These are phyloP conservation scores for Yponomeuta evonymella DNA, from an alignment of 2,888 invertebrate species.

Conservation along the genomic window DNA sequence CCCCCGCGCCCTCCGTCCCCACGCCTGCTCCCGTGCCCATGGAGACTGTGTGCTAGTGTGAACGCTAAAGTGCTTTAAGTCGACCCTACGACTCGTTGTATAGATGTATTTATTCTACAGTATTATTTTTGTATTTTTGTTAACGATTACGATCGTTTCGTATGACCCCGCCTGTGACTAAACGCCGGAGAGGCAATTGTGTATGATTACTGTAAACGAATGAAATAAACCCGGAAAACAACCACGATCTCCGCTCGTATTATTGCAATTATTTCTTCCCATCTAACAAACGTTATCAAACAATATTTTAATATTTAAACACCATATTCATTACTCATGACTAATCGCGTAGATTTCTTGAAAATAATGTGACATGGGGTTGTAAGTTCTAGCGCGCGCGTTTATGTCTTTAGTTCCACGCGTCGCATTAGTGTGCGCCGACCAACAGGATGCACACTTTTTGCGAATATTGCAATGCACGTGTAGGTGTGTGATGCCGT, in stretches of 20 bases:
- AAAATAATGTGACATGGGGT: background rate
- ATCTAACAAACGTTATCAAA: slow-evolving; percentile 6
- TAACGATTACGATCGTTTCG: slow-evolving; percentile 39
- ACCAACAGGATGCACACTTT: background rate
- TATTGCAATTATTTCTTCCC: background rate
- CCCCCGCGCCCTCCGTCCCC: slow-evolving; percentile 80
- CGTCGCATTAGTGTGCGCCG: background rate
- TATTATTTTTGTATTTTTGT: slow-evolving; percentile 61
- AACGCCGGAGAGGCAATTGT: slow-evolving; percentile 22
- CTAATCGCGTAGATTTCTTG: background rate
- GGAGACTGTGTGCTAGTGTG: slow-evolving; percentile 72
- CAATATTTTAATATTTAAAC: background rate
- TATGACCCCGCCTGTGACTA: slow-evolving; percentile 25
- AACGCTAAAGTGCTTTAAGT: slow-evolving; percentile 20
- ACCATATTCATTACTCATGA: background rate
- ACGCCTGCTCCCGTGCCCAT: slow-evolving; percentile 67
- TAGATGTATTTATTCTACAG: slow-evolving; percentile 57
- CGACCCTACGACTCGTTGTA: slow-evolving; percentile 34
- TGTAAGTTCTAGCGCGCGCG: slow-evolving; percentile 32
- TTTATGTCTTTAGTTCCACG: slow-evolving; percentile 44
- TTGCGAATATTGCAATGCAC: background rate
- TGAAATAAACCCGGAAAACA: background rate
- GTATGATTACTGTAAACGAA: slow-evolving; percentile 3
- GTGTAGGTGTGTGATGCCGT: background rate
- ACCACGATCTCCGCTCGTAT: background rate